Percentiles rank a stretch among this genome's conserved stretches.
phyloP scores from a whole-genome alignment of 2,113 vertebrate species.

The Bujurquina vittata region DNA sequence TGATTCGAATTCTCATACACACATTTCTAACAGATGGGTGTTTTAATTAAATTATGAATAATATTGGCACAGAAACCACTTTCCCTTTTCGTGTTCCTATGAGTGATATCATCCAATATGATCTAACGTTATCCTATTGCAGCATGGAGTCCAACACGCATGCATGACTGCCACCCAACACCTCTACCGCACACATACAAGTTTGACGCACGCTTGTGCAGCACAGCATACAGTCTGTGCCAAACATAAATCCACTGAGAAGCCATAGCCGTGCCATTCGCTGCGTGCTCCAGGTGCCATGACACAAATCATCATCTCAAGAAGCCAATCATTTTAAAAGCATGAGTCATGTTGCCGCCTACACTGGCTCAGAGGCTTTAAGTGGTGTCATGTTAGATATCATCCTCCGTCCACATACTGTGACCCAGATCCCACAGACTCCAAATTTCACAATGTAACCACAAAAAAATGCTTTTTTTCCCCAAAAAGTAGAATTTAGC shows the following conservation, averaged over 20 bases:
- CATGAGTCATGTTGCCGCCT: constrained; percentile 73
- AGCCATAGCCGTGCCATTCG: constrained; percentile 33
- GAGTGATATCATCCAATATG: constrained; percentile 27
- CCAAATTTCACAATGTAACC: background rate
- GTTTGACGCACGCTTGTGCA: background rate
- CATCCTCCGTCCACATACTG: constrained; percentile 55
- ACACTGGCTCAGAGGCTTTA: constrained; percentile 71
- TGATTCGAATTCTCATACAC: constrained; percentile 15
- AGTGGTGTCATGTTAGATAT: constrained; percentile 75
- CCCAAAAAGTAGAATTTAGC: background rate
- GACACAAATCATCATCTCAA: constrained; percentile 75
- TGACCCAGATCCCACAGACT: constrained; percentile 69
- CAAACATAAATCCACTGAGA: constrained; percentile 26
- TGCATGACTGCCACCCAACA: constrained; percentile 2
- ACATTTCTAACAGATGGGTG: constrained; percentile 35
- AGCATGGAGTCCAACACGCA: background rate
- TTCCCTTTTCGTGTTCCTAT: constrained; percentile 9
- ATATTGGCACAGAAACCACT: constrained; percentile 23
- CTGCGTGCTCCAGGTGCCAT: constrained; percentile 71
- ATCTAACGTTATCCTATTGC: constrained; percentile 23
- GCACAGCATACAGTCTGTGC: background rate
- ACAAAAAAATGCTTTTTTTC: background rate
- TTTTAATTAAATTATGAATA: constrained; percentile 50
- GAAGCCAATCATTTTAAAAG: constrained; percentile 77
- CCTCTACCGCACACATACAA: background rate